phyloP scores from a whole-genome alignment of 2,888 invertebrate genomes.

The Melanostoma mellinum region DNA sequence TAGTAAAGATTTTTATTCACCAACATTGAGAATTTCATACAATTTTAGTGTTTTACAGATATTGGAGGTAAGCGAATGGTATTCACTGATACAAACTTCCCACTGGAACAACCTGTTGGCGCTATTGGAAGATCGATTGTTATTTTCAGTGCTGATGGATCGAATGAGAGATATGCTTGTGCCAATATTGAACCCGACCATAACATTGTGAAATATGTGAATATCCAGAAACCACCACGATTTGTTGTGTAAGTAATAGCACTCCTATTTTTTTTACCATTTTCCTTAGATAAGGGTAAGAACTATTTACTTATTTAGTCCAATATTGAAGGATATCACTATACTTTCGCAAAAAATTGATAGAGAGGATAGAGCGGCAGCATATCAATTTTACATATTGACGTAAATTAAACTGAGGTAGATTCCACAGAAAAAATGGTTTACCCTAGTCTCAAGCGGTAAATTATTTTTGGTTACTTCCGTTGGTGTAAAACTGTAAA shows the following conservation, averaged over 20 bases:
- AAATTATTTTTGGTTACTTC: too few relatives aligned
- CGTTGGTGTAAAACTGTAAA: too few relatives aligned
- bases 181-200: conserved; percentile 95
- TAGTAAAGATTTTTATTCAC: conserved; percentile 80
- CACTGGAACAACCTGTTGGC: conserved; percentile 89
- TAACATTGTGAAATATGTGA: conserved; percentile 94
- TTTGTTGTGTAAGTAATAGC: conserved; percentile 89
- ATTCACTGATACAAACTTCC: conserved; percentile 93
- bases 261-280: not conserved
- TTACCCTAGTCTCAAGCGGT: too few relatives aligned
- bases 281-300: not conserved
- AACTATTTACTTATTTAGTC: too few relatives aligned
- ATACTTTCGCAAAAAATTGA: too few relatives aligned
- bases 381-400: too few relatives aligned
- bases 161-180: conserved; percentile 90
- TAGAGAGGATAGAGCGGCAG: too few relatives aligned
- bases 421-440: too few relatives aligned
- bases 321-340: too few relatives aligned
- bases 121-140: conserved; percentile 94
- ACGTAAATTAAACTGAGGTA: too few relatives aligned
- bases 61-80: conserved; percentile 90
- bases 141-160: conserved; percentile 89
- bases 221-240: conserved; percentile 92
- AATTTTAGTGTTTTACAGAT: conserved; percentile 80
- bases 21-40: not conserved